Conservation (phyloP, 2,888 invertebrate genomes). For the Pachliopta kotzebuea region DNA sequence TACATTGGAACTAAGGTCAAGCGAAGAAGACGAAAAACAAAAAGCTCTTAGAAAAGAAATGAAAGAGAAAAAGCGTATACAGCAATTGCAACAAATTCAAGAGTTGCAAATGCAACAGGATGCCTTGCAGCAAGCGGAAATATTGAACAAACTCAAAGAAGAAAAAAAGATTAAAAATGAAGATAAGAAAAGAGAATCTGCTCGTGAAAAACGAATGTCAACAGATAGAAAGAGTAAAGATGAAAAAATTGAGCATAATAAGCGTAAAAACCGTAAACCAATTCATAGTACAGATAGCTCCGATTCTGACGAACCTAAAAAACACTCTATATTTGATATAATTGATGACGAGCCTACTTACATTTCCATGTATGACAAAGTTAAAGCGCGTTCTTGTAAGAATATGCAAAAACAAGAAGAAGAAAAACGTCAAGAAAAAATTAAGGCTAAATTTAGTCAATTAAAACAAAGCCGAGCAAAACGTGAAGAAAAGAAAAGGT, state of each 20-base stretch:
- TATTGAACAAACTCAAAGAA: constrained; percentile 62
- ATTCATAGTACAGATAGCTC: constrained; percentile 83
- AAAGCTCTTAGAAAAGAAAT: constrained; percentile 76
- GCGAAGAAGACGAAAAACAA: constrained; percentile 81
- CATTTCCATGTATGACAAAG: constrained; percentile 98
- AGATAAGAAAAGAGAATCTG: constrained; percentile 70
- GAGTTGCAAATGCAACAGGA: constrained; percentile 76
- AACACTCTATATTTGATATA: constrained; percentile 95
- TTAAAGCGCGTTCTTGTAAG: constrained; percentile 95
- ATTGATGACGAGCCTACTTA: constrained; percentile 94
- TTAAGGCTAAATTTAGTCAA: constrained; percentile 94
- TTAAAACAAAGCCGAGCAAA: constrained; percentile 93
- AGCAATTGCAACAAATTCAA: constrained; percentile 73
- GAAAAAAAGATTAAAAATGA: constrained; percentile 66
- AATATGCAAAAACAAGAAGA: constrained; percentile 96
- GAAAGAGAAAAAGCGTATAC: constrained; percentile 79
- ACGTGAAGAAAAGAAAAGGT: constrained; percentile 93
- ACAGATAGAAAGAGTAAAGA: constrained; percentile 76
- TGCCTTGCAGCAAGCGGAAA: constrained; percentile 64
- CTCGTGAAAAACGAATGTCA: constrained; percentile 73
- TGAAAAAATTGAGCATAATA: constrained; percentile 60
- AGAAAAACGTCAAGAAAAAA: constrained; percentile 91
- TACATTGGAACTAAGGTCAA: constrained; percentile 78
- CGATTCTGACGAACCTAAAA: constrained; percentile 91
- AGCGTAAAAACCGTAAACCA: constrained; percentile 69